A percentile compares a stretch with the other conserved stretches of the same genome.
Conservation (phyloP, 1,140 invertebrate genomes). For the Drosophila arizonae region DNA sequence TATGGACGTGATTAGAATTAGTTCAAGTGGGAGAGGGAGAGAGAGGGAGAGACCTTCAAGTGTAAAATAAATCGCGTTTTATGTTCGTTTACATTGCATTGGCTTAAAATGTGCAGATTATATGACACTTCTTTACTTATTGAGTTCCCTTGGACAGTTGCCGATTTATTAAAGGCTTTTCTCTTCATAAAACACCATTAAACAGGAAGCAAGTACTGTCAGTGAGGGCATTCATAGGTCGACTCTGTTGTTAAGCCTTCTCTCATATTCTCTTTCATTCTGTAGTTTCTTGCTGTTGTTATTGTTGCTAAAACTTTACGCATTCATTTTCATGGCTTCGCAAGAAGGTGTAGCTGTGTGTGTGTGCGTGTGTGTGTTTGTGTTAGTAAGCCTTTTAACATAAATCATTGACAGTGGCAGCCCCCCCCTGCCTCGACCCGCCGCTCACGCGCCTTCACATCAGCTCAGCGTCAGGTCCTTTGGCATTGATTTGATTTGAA, state of each 20-base stretch:
- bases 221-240: background rate
- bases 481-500: constrained; percentile 78
- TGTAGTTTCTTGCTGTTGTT: constrained; percentile 21
- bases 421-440: background rate
- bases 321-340: constrained; percentile 49
- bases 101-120: too few relatives aligned
- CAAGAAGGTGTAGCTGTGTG: constrained; percentile 41
- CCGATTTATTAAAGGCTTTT: too few relatives aligned
- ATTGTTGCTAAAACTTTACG: constrained; percentile 24
- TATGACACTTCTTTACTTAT: too few relatives aligned
- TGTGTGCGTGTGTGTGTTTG: constrained; percentile 9
- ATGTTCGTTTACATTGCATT: too few relatives aligned
- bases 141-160: too few relatives aligned
- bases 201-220: too few relatives aligned
- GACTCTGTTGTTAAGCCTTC: background rate
- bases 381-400: constrained; percentile 68
- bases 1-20: background rate
- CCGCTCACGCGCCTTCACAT: background rate
- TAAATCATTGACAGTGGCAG: constrained; percentile 68
- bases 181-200: too few relatives aligned
- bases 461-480: constrained; percentile 40
- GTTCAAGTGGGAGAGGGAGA: background rate
- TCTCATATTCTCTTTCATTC: constrained; percentile 13
- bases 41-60: background rate
- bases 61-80: background rate